A percentile compares a stretch with the other conserved stretches of the same genome.
Evolutionary conservation across 2,888 invertebrate species (phyloP).

Genomic region (Agriotes lineatus): DNA sequence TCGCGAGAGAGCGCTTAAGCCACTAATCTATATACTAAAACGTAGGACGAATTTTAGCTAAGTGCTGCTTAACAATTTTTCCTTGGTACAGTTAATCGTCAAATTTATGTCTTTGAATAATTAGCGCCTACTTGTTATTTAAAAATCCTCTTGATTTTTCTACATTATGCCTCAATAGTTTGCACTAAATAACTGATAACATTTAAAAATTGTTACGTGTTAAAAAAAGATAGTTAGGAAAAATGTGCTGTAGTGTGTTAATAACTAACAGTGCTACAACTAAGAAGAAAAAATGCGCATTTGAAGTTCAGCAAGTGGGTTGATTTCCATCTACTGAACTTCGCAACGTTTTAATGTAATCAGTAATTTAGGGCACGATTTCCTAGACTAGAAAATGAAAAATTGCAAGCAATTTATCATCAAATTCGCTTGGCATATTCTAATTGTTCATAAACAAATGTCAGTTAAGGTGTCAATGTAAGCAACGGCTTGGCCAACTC

Average conservation of each 20-base stretch:
- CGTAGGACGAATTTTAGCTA: not conserved
- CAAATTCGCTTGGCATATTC: too few relatives aligned
- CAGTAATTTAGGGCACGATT: constrained; percentile 1
- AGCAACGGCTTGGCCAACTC: too few relatives aligned
- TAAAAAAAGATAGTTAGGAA: constrained; percentile 13
- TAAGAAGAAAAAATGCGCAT: constrained; percentile 1
- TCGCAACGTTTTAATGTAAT: not conserved
- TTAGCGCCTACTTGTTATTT: too few relatives aligned
- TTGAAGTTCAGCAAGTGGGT: too few relatives aligned
- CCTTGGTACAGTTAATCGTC: too few relatives aligned
- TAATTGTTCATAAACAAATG: too few relatives aligned
- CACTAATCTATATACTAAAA: not conserved
- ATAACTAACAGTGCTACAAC: constrained; percentile 5
- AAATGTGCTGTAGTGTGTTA: constrained; percentile 6
- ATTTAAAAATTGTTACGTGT: constrained; percentile 9
- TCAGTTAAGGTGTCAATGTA: too few relatives aligned
- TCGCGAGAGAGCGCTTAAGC: constrained; percentile 1
- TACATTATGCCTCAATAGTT: not conserved
- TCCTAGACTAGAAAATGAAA: not conserved
- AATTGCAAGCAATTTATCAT: too few relatives aligned
- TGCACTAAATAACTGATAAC: constrained; percentile 1
- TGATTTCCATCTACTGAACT: too few relatives aligned
- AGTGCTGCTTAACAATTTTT: too few relatives aligned
- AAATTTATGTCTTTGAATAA: too few relatives aligned
- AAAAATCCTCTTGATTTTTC: too few relatives aligned